Base-by-base conservation (phyloP, 1,140 invertebrate species). In the Aleiodes sp. region DNA sequence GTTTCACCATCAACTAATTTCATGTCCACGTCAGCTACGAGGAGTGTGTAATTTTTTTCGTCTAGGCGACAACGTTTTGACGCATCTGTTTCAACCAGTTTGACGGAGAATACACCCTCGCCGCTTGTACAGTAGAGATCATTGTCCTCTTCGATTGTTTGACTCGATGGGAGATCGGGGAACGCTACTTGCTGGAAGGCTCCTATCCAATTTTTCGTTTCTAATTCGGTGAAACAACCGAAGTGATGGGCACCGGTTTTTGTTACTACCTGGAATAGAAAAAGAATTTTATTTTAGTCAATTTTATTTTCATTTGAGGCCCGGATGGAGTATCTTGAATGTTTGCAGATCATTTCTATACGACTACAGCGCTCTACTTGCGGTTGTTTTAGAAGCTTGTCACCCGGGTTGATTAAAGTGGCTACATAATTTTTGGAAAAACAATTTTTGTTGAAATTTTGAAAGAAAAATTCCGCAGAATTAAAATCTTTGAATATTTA, bases 171-270 rank as follows among this genome's bases (percentile, higher is more conserved):
- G 75, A 89, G 89, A 72, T 91, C 91, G 74, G 90, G 91, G 79
- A 96, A 96, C 16, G 94, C 93, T n/a, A 95, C 93, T 41, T 89
- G 89, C 76, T 95, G 94, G 43, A 95, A 87, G 46, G 92, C 91
- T 46, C 83, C 87, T 4, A 95, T 89, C 94, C 94, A 96, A 75
- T 91, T 90, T 46, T 88, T 87, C 73, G 93, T 91, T 71, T 94
- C 91, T 60, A 88, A 81, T 83, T 93, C 91, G n/a, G 89, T 90
- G 29, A 88, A 86, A 28, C 92, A 89, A 66, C 90, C 90, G 68
- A 95, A 89, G 74, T 94, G 91, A 75, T 94, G 88, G 10, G 88
- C 88, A 12, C 86, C 87, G 59, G 90, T 90, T 84, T 93, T 94
- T 61, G 92, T 94, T 16, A 94, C 88, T 74, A 96, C 84, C 89